A percentile compares a stretch with the other conserved stretches of the same genome.
phyloP scores from a whole-genome alignment of 1,140 invertebrate genomes.

The Antheraea pernyi region DNA sequence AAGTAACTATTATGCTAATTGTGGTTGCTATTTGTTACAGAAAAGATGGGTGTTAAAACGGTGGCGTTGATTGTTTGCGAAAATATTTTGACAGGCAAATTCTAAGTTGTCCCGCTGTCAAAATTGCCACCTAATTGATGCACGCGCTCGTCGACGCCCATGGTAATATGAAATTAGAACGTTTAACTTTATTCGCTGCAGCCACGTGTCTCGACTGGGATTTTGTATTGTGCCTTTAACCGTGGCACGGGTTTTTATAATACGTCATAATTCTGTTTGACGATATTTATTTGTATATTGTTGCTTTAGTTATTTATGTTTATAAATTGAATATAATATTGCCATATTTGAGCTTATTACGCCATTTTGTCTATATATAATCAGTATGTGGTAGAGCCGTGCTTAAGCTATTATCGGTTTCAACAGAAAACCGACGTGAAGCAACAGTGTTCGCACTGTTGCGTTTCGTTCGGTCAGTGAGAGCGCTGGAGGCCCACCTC shows the following conservation, averaged over 20 bases:
- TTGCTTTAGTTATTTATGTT: no score
- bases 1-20: conserved; percentile 74
- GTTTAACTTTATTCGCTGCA: conserved; percentile 69
- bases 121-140: conserved; percentile 65
- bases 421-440: no score
- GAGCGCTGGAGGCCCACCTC: no score
- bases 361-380: no score
- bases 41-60: conserved; percentile 50
- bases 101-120: conserved; percentile 59
- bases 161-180: conserved; percentile 66
- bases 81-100: conserved; percentile 77
- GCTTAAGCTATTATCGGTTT: no score
- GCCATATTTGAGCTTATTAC: no score
- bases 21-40: conserved; percentile 75
- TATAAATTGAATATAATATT: no score
- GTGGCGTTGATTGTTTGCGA: conserved; percentile 66
- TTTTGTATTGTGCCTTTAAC: conserved; percentile 3
- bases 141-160: conserved; percentile 50
- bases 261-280: background rate
- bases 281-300: no score
- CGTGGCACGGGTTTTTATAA: background rate
- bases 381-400: no score
- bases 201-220: conserved; percentile 54
- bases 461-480: no score
- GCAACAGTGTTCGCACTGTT: no score